A percentile compares a stretch with the other conserved stretches of the same genome.
Evolutionary conservation across 1,140 invertebrate species (phyloP).

Genomic region (Anoplophora glabripennis): DNA sequence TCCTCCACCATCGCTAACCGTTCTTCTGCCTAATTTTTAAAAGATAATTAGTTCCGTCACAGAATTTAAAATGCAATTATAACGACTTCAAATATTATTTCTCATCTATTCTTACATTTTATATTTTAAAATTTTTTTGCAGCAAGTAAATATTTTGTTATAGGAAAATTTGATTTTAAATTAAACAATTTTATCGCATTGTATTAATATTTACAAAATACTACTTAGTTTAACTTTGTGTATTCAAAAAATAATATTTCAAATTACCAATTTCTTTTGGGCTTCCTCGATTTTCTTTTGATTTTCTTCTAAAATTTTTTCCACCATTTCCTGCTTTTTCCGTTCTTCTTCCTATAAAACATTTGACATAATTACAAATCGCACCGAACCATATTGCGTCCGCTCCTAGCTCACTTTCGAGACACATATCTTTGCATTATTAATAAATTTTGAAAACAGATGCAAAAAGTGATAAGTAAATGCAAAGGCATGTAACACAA

Average conservation of each 20-base stretch:
- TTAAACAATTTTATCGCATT: no score
- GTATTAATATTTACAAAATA: no score
- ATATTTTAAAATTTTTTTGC: no score
- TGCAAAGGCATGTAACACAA: background rate
- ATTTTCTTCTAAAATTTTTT: constrained; percentile 96
- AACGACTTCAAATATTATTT: no score
- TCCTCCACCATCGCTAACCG: constrained; percentile 94
- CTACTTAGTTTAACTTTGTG: no score
- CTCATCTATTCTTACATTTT: no score
- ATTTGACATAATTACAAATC: constrained; percentile 29
- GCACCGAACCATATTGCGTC: constrained; percentile 17
- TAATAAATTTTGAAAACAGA: background rate
- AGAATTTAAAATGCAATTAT: background rate
- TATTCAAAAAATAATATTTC: constrained; percentile 9
- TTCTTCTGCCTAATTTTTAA: constrained; percentile 81
- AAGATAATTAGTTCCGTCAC: background rate
- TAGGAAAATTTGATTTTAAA: no score
- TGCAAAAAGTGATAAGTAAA: background rate
- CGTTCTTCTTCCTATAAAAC: constrained; percentile 90
- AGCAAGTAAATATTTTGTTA: no score
- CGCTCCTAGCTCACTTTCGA: constrained; percentile 31
- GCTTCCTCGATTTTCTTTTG: constrained; percentile 96
- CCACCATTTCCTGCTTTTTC: constrained; percentile 90
- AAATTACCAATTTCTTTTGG: constrained; percentile 85
- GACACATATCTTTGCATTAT: constrained; percentile 4